Conservation (phyloP, 2,888 invertebrate genomes). For the Idaea straminata region DNA sequence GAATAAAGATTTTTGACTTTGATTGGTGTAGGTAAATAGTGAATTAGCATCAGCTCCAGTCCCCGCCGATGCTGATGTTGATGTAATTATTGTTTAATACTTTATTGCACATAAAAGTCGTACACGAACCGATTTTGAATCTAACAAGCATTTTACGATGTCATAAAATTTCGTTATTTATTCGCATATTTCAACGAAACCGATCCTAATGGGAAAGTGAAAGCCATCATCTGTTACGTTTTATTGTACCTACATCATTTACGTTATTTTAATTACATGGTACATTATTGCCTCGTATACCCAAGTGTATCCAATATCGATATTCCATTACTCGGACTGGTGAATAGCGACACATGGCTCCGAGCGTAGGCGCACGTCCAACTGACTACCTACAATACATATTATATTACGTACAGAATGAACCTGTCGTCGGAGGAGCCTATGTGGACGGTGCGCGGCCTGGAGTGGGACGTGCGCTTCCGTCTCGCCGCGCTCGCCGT, state of each 20-base stretch:
- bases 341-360: slow-evolving; percentile 9
- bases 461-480: slow-evolving; percentile 89
- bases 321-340: slow-evolving; percentile 7
- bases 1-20: no score
- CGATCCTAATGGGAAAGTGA: slow-evolving; percentile 37
- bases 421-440: slow-evolving; percentile 85
- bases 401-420: no score
- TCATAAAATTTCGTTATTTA: slow-evolving; percentile 39
- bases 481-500: slow-evolving; percentile 88
- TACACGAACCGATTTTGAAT: slow-evolving; percentile 30
- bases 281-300: slow-evolving; percentile 20
- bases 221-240: slow-evolving; percentile 31
- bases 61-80: slow-evolving; percentile 11
- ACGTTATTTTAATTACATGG: slow-evolving; percentile 29
- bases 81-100: slow-evolving; percentile 36
- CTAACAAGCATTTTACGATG: slow-evolving; percentile 42
- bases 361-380: no score
- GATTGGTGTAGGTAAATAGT: neutral
- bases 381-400: no score
- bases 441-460: slow-evolving; percentile 86
- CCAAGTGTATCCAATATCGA: slow-evolving; percentile 2
- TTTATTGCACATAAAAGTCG: slow-evolving; percentile 35
- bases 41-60: neutral
- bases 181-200: slow-evolving; percentile 32
- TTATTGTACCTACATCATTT: slow-evolving; percentile 42